Percentiles rank a stretch among this genome's conserved stretches.
Evolutionary conservation across 37 sponge, comb jelly and placozoan species (phyloP).

Genomic region (Petrosia ficiformis): DNA sequence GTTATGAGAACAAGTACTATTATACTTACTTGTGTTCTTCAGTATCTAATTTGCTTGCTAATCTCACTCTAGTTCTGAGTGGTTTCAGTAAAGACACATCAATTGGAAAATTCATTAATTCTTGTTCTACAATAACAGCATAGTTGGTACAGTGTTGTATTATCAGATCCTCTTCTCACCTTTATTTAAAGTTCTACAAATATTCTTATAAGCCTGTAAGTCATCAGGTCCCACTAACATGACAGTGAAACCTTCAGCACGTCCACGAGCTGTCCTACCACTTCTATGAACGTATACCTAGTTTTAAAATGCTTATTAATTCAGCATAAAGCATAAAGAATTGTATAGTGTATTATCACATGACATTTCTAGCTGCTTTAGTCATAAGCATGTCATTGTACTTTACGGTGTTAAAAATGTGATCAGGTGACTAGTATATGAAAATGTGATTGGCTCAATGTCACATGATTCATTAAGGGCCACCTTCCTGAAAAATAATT

Average conservation of each 20-base stretch:
- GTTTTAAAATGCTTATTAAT: no score
- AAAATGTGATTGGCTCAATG: no score
- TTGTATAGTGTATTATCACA: no score
- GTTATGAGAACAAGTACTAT: not conserved
- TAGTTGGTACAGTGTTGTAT: not conserved
- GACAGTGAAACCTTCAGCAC: constrained; percentile 81
- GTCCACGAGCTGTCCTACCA: constrained; percentile 95
- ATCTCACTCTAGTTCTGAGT: constrained; percentile 38
- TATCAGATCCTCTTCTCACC: constrained; percentile 25
- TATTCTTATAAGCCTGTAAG: constrained; percentile 55
- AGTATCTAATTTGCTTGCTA: constrained; percentile 59
- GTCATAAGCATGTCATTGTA: no score
- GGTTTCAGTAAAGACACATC: constrained; percentile 39
- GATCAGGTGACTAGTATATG: not conserved
- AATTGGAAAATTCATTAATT: constrained; percentile 67
- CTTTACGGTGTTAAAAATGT: constrained; percentile 13
- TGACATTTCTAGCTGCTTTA: no score
- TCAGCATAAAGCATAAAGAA: no score
- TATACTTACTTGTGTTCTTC: constrained; percentile 24
- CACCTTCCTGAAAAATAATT: not conserved
- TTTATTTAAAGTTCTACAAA: constrained; percentile 76
- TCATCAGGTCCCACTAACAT: constrained; percentile 92
- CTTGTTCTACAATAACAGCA: constrained; percentile 34
- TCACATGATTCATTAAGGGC: not conserved
- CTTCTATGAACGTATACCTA: constrained; percentile 97